Evolutionary conservation across 2,888 invertebrate species (phyloP).

Genomic region (Hirtodrosophila trivittata): DNA sequence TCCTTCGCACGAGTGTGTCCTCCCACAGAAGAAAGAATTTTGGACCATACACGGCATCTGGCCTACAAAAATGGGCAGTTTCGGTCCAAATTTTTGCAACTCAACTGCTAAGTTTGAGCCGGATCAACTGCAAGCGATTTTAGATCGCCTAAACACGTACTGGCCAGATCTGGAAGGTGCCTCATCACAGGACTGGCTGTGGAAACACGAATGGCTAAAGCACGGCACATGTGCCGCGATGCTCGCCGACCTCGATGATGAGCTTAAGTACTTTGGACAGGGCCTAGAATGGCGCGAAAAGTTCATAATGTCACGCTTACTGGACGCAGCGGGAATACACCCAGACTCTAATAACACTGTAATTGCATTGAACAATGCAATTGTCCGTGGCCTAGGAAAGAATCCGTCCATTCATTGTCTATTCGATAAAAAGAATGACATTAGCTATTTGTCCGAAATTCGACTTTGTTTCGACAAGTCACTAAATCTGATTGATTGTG

Average conservation of each 20-base stretch:
- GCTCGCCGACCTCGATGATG: conserved; percentile 86
- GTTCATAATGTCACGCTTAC: conserved; percentile 87
- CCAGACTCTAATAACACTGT: conserved; percentile 85
- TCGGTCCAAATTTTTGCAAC: conserved; percentile 90
- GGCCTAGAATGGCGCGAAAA: conserved; percentile 87
- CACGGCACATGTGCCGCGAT: conserved; percentile 91
- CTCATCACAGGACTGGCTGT: conserved; percentile 85
- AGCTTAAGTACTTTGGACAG: conserved; percentile 88
- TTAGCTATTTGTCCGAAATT: conserved; percentile 88
- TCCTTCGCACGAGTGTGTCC: conserved; percentile 86
- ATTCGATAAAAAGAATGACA: conserved; percentile 85
- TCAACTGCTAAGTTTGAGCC: conserved; percentile 88
- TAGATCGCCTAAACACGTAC: conserved; percentile 85
- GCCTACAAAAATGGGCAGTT: conserved; percentile 89
- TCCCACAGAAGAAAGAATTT: conserved; percentile 86
- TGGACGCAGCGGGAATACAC: conserved; percentile 85
- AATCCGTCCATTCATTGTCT: conserved; percentile 88
- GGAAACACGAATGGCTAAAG: conserved; percentile 93
- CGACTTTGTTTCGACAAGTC: conserved; percentile 90
- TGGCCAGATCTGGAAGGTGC: conserved; percentile 90
- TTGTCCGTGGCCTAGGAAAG: conserved; percentile 85
- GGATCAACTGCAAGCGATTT: conserved; percentile 86
- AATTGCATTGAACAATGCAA: conserved; percentile 85
- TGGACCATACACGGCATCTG: conserved; percentile 94
- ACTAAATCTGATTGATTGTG: conserved; percentile 87